Base-by-base conservation (phyloP, 2,113 vertebrate genomes). In the Tylochromis polylepis region DNA sequence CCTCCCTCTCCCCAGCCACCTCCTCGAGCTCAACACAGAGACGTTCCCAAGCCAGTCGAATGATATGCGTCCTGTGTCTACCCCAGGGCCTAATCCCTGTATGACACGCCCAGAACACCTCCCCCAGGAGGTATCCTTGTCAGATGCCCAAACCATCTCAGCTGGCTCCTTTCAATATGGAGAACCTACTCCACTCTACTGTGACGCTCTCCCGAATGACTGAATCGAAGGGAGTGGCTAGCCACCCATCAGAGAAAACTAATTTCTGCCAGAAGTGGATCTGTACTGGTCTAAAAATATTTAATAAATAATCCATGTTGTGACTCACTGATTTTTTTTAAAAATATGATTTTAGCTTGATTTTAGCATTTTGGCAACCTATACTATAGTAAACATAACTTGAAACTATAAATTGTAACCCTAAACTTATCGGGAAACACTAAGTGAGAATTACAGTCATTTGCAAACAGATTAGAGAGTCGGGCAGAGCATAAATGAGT, bases 1-100 rank as follows among this genome's bases (percentile, higher is more conserved):
- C 36, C n/a, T 41, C 36, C 36, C 0, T 67, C 36, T 67, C 36
- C 36, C 62, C 36, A 67, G 62, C n/a, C 36, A 41, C 0, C n/a
- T 67, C 7, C 36, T n/a, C n/a, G 1, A 41, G 62, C 36, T 67
- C 36, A 67, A 67, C 34, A 65, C 11, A 22, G 6, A 67, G 62
- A 41, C 12, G 34, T 67, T 41, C 34, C 62, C 34, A 2, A 41
- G 20, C 62, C 62, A 41, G 20, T 41, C 0, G 11, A 67, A 11
- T 22, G 20, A 67, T 41, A 14, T 67, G 34, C 38, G 62, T 67
- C 62, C 62, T 41, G 34, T 14, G 11, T 67, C 20, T 67, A 38
- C 62, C 62, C 0, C 34, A 67, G 34, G 34, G 62, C 62, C 6
- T 67, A 22, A 38, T 41, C 62, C 20, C 34, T 67, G 62, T 41